Evolutionary conservation across 2,888 invertebrate species (phyloP).

Genomic region (Microctonus aethiopoides): DNA sequence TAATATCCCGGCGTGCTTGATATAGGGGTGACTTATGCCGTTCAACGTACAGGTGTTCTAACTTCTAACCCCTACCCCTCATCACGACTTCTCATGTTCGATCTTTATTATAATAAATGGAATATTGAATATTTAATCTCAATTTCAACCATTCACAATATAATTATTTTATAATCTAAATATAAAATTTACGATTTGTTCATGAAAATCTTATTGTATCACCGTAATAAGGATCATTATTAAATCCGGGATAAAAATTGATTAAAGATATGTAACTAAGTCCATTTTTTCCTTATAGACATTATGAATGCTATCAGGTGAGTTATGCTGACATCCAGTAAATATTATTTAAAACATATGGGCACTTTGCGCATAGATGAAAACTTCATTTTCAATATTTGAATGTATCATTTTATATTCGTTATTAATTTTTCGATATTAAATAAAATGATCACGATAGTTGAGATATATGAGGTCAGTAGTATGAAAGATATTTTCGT

Average conservation of each 20-base stretch:
- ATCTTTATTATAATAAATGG: background rate
- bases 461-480: no score
- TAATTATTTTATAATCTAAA: background rate
- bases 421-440: no score
- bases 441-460: no score
- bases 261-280: no score
- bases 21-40: conserved; percentile 46
- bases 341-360: no score
- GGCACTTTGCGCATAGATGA: no score
- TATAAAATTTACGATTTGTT: background rate
- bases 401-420: no score
- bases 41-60: conserved; percentile 57
- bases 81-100: background rate
- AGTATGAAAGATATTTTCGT: no score
- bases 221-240: background rate
- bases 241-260: background rate
- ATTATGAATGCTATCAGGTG: no score
- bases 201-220: background rate
- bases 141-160: background rate
- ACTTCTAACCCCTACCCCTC: conserved; percentile 51
- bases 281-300: no score
- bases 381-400: no score
- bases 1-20: conserved; percentile 45
- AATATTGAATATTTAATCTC: background rate
- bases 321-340: no score